phyloP scores from a whole-genome alignment of 2,888 invertebrate genomes.

The Mayetiola destructor region DNA sequence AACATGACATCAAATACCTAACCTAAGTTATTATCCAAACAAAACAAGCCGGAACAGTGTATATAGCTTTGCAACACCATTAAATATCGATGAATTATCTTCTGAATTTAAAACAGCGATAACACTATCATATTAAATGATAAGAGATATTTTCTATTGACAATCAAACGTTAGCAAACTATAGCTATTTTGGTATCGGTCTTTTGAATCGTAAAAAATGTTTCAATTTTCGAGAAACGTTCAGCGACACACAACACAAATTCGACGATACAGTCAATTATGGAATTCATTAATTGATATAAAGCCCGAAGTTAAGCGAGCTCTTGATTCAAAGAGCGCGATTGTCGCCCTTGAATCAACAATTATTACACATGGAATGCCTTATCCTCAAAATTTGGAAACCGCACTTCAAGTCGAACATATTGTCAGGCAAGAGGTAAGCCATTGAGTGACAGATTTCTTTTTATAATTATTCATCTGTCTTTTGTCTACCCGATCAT shows the following conservation, averaged over 20 bases:
- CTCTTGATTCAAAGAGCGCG: constrained; percentile 48
- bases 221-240: no score
- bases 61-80: no score
- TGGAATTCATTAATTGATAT: constrained; percentile 29
- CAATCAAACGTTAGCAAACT: no score
- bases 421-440: constrained; percentile 53
- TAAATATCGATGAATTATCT: no score
- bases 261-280: not conserved
- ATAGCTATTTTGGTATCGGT: no score
- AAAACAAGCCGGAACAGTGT: no score
- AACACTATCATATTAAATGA: no score
- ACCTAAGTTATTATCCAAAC: no score
- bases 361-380: constrained; percentile 85
- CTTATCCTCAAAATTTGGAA: constrained; percentile 76
- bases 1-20: no score
- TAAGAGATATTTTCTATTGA: no score
- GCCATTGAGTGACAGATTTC: not conserved
- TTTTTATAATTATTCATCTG: not conserved
- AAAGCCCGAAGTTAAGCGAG: constrained; percentile 49
- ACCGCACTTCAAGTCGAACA: constrained; percentile 73
- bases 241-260: not conserved
- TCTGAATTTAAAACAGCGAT: no score
- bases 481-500: not conserved
- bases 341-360: constrained; percentile 94
- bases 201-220: no score